Percentiles rank a stretch among this genome's conserved stretches.
phyloP scores from a whole-genome alignment of 2,888 invertebrate genomes.

The Polyploca ridens region DNA sequence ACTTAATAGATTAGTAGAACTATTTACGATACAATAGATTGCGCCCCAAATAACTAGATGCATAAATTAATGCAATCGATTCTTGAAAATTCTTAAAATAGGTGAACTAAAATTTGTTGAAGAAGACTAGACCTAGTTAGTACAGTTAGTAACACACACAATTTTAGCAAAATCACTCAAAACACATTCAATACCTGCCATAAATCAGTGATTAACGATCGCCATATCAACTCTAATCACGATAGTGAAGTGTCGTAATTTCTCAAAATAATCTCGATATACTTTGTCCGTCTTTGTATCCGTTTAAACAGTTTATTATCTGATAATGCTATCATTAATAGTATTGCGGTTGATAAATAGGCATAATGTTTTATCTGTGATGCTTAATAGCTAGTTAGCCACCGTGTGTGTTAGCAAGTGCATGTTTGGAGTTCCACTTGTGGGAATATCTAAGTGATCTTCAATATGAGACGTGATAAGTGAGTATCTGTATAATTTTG shows the following conservation, averaged over 20 bases:
- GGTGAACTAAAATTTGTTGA: too few relatives aligned
- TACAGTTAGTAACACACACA: background rate
- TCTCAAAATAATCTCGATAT: background rate
- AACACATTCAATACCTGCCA: background rate
- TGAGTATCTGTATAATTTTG: background rate
- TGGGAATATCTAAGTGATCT: background rate
- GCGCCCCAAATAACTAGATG: too few relatives aligned
- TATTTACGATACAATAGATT: too few relatives aligned
- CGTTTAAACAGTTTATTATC: slow-evolving; percentile 24
- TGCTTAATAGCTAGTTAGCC: slow-evolving; percentile 29
- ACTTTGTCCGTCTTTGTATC: slow-evolving; percentile 20
- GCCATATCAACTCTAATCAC: background rate
- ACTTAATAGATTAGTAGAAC: too few relatives aligned
- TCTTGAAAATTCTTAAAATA: too few relatives aligned
- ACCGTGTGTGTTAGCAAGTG: slow-evolving; percentile 14
- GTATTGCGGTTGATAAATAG: slow-evolving; percentile 25
- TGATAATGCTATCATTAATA: slow-evolving; percentile 38
- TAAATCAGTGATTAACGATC: background rate
- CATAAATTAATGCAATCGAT: too few relatives aligned
- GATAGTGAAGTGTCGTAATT: slow-evolving; percentile 1
- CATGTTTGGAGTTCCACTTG: background rate
- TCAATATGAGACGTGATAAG: slow-evolving; percentile 5
- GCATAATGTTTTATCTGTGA: slow-evolving; percentile 32
- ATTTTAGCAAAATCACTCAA: background rate
- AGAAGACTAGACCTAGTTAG: too few relatives aligned